Evolutionary conservation across 2,113 vertebrate genomes (phyloP).

Genomic region (Phyllopteryx taeniolatus): DNA sequence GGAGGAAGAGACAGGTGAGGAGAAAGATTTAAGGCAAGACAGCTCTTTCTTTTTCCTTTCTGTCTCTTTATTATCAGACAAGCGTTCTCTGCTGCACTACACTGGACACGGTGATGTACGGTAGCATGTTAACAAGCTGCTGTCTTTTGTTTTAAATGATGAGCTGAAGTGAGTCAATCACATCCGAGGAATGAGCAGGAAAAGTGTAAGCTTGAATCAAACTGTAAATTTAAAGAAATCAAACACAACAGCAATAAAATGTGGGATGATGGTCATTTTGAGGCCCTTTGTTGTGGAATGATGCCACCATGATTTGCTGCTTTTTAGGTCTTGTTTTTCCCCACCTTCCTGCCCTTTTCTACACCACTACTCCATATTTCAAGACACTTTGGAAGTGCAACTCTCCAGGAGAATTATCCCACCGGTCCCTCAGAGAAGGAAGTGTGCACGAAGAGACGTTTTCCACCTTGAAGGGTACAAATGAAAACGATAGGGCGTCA

Average conservation of each 20-base stretch:
- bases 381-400: constrained; percentile 24
- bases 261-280: constrained; percentile 61
- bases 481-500: constrained; percentile 12
- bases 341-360: constrained; percentile 18
- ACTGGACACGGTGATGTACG: neutral
- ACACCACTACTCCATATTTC: constrained; percentile 8
- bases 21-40: constrained; percentile 68
- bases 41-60: constrained; percentile 26
- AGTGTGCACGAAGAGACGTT: constrained; percentile 7
- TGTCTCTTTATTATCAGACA: constrained; percentile 21
- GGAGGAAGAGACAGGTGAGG: constrained; percentile 66
- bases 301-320: constrained; percentile 48
- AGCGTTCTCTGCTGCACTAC: constrained; percentile 5
- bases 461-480: constrained; percentile 7
- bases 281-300: constrained; percentile 63
- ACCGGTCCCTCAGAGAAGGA: constrained; percentile 7
- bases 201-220: neutral
- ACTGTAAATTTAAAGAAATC: constrained; percentile 4
- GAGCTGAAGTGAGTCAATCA: neutral
- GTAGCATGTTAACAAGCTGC: neutral
- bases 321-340: constrained; percentile 8
- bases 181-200: neutral
- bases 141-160: neutral
- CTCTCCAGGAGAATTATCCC: constrained; percentile 14
- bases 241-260: constrained; percentile 57